These are phyloP conservation scores for Perca schrenkii DNA, from an alignment of 2,113 vertebrate species.

Conservation along the genomic window DNA sequence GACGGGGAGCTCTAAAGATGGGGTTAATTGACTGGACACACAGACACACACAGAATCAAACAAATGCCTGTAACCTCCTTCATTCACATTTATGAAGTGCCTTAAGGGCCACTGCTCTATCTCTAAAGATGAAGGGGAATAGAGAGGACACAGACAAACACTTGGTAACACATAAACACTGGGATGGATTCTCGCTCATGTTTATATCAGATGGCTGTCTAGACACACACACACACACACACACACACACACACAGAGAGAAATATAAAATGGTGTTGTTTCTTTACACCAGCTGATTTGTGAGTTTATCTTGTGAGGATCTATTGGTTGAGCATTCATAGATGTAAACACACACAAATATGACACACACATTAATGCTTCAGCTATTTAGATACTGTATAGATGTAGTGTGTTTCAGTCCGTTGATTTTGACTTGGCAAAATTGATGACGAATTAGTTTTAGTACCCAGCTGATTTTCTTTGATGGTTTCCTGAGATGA, in stretches of 20 bases:
- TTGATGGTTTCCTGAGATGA: not conserved
- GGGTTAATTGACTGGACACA: conserved; percentile 70
- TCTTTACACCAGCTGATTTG: not conserved
- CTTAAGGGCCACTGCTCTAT: conserved; percentile 7
- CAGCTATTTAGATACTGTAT: not conserved
- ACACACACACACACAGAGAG: not conserved
- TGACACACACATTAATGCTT: not conserved
- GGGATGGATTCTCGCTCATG: not conserved
- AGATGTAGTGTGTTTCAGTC: not conserved
- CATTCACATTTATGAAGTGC: conserved; percentile 25
- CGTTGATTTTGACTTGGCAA: not conserved
- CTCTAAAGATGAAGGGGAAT: conserved; percentile 21
- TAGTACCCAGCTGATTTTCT: not conserved
- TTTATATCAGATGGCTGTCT: not conserved
- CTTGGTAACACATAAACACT: conserved; percentile 5
- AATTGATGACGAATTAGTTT: not conserved
- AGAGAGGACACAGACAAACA: conserved; percentile 30
- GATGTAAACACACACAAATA: too few species aligned
- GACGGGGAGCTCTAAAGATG: conserved; percentile 33
- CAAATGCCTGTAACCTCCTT: conserved; percentile 16
- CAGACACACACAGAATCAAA: conserved; percentile 11
- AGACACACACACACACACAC: not conserved
- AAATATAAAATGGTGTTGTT: not conserved
- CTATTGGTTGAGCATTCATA: not conserved
- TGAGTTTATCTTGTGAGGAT: not conserved